A percentile compares a stretch with the other conserved stretches of the same genome.
Evolutionary conservation across 2,113 vertebrate species (phyloP).

Genomic region (Herpetotheres cachinnans): DNA sequence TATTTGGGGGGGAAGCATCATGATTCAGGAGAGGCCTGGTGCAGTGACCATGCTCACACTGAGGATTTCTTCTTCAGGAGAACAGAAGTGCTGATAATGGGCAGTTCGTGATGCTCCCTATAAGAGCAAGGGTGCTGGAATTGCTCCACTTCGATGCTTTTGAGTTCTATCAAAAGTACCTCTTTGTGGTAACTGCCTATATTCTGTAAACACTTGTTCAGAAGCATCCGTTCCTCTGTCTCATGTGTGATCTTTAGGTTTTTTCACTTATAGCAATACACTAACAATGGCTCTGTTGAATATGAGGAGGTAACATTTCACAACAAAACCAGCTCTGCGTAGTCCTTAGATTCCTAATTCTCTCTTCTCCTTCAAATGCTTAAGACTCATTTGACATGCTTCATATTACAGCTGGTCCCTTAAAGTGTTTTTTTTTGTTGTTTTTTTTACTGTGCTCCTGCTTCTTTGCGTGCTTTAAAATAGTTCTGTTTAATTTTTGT

Average conservation of each 20-base stretch:
- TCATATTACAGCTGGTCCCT: not conserved
- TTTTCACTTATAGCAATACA: not conserved
- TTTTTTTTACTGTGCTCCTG: not conserved
- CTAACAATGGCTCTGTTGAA: not conserved
- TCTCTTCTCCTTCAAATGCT: not conserved
- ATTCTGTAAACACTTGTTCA: not conserved
- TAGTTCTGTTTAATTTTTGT: not conserved
- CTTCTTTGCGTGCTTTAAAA: not conserved
- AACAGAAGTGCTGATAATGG: not conserved
- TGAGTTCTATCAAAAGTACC: not conserved
- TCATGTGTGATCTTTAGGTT: not conserved
- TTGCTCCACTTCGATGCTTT: not conserved
- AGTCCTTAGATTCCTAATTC: not conserved
- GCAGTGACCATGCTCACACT: not conserved
- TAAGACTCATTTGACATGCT: not conserved
- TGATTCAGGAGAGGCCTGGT: not conserved
- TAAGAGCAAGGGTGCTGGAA: not conserved
- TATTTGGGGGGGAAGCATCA: not conserved
- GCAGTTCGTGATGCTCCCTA: not conserved
- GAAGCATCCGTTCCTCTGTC: not conserved
- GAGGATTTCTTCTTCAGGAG: not conserved
- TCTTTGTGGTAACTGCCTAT: not conserved
- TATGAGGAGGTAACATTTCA: not conserved
- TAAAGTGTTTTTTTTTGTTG: not conserved
- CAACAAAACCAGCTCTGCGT: not conserved